Evolutionary conservation across 2,888 invertebrate genomes (phyloP), one percentile per base, ranked within the genome.

Genomic region (Fragum fragum): DNA sequence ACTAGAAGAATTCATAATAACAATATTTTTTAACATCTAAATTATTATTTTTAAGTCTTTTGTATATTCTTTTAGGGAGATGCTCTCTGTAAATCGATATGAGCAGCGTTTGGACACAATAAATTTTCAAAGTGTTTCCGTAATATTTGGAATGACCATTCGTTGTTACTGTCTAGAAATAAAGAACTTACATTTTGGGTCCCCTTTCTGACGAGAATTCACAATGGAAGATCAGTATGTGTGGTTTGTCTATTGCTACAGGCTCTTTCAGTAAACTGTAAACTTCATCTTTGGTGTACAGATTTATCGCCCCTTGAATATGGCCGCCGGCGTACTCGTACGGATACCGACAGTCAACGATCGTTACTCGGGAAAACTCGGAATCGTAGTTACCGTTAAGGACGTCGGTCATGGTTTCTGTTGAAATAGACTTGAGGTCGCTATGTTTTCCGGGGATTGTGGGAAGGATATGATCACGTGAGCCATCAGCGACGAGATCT

Each of bases 371-470:
- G n/a, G 71, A 71, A 5, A 74, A 32, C 36, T 71, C 57, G 55
- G 68, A 57, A 39, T 32, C 42, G 69, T 72, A 83, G 18, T 73
- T 69, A 21, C 83, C 83, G 23, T 39, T 29, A 18, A 80, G 42
- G 57, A 80, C 74, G 11, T 79, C 77, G 9, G 77, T 63, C 80
- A 79, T 72, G 32, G 73, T 93, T 1, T 89, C 85, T 6, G 89
- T 76, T 18, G 90, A 86, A 80, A 93, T 91, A 47, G 87, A 85
- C 75, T 91, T 92, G 69, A 93, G 86, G 76, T 93, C 93, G 42
- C 86, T 82, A 66, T 92, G 90, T 59, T 90, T 90, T 28, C 90
- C 89, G 16, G 74, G 66, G 53, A 90, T 81, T 39, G 89, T 86
- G 18, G 93, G 93, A 72, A 93, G 85, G 29, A 80, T 83, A 84